Evolutionary conservation across 2,888 invertebrate genomes (phyloP).

Genomic region (Perdita meconis): DNA sequence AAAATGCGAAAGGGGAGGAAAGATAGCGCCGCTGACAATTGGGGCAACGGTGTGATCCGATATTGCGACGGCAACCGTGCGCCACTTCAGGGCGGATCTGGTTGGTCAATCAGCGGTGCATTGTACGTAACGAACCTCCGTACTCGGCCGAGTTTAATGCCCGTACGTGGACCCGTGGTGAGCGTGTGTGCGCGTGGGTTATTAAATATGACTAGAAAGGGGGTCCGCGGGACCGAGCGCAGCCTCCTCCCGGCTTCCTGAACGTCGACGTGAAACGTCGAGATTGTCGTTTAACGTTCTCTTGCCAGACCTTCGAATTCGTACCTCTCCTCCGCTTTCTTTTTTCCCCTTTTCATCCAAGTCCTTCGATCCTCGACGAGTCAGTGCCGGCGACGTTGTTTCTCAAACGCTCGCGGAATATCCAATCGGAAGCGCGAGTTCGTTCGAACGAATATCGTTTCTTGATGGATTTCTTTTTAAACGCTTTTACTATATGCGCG

Average conservation of each 20-base stretch:
- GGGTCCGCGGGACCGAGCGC: conserved; percentile 24
- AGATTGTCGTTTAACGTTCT: conserved; percentile 58
- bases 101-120: conserved; percentile 79
- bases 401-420: background rate
- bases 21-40: conserved; percentile 71
- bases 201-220: conserved; percentile 73
- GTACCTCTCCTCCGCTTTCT: background rate
- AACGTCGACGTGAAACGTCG: conserved; percentile 58
- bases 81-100: conserved; percentile 78
- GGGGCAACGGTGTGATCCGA: conserved; percentile 73
- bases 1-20: conserved; percentile 61
- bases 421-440: background rate
- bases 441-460: background rate
- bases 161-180: conserved; percentile 72
- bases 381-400: background rate
- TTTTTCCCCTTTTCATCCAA: background rate
- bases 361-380: background rate
- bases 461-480: background rate
- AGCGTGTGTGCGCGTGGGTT: conserved; percentile 72
- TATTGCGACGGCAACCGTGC: conserved; percentile 70
- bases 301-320: conserved; percentile 4
- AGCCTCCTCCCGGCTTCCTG: conserved; percentile 56
- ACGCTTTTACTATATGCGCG: background rate
- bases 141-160: conserved; percentile 74
- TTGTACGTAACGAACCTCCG: conserved; percentile 79